Evolutionary conservation across 2,888 invertebrate species (phyloP), one percentile per base, ranked within the genome.

Genomic region (Boloria selene): DNA sequence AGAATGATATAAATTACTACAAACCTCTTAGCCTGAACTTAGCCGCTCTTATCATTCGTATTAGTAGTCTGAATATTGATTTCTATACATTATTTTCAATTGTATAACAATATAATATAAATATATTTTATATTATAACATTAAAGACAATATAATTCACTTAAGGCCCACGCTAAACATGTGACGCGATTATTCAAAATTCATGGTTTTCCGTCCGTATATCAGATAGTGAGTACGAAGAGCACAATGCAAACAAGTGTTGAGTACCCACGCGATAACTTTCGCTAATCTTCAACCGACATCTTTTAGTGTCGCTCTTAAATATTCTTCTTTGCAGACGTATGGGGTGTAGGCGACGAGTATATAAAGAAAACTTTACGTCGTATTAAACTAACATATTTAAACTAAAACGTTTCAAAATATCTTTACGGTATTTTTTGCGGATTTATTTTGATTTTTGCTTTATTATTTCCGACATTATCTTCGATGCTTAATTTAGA

Each of bases 241-340:
- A 17, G 17, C 42, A 64, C 61, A 65, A 68, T 53, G 26, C 56
- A 52, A 65, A 68, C 70, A 70, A 70, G 65, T 70, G 68, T 68
- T 38, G 60, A 55, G 54, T 54, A 53, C 65, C 68, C 68, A 70
- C 68, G 68, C 70, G 60, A 53, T 65, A 65, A 50, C 65, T 63
- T 65, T 50, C 49, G 54, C 63, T 61, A 68, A 70, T 68, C 63
- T 65, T 22, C 49, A 58, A 18, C 51, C 63, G 53, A 68, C 68
- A 70, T 68, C 70, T 65, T 50, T 54, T 60, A 61, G 49, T 65
- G 68, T 62, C 44, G 68, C 53, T 61, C 61, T 64, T 65, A 68
- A 68, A 68, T 64, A 68, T 65, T 65, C 61, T 63, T 61, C 31
- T 59, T 59, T 17, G 17, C 38, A 22, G 17, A 14, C 38, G 47